Conservation (phyloP, 2,888 invertebrate genomes). For the Cheilosia urbana region DNA sequence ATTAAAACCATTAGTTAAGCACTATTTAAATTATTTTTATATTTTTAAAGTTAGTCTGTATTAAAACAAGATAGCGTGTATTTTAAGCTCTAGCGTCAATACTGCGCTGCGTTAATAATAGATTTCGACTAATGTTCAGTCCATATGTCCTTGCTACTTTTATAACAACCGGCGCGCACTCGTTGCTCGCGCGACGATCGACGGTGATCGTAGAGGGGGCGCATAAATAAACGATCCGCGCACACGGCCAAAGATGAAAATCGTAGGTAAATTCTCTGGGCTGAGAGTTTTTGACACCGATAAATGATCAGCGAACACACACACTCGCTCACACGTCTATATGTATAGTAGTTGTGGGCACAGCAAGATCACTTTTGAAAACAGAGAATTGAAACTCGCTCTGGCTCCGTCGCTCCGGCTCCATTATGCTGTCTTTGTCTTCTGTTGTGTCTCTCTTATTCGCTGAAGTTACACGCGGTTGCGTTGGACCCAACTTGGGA, state of each 20-base stretch:
- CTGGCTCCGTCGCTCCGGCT: conserved; percentile 44
- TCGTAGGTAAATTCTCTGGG: conserved; percentile 74
- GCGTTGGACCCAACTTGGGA: conserved; percentile 28
- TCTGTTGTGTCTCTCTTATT: conserved; percentile 66
- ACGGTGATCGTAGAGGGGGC: conserved; percentile 63
- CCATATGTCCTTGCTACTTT: conserved; percentile 84
- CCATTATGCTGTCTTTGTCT: conserved; percentile 17
- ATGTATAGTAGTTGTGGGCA: not conserved
- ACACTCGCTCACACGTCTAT: not conserved
- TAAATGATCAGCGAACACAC: conserved; percentile 52
- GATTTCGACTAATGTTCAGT: conserved; percentile 84
- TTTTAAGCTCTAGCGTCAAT: conserved; percentile 69
- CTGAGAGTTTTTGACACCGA: conserved; percentile 68
- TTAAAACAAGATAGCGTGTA: conserved; percentile 41
- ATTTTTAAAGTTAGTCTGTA: conserved; percentile 2
- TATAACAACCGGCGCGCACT: conserved; percentile 82
- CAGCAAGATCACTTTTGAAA: conserved; percentile 43
- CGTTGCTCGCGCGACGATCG: conserved; percentile 73
- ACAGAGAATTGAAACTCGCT: conserved; percentile 55
- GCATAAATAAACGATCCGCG: conserved; percentile 72
- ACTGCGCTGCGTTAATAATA: conserved; percentile 82
- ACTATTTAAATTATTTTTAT: conserved; percentile 11
- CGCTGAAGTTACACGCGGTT: conserved; percentile 26
- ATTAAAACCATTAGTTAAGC: conserved; percentile 26
- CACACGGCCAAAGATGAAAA: conserved; percentile 74